Evolutionary conservation across 2,888 invertebrate species (phyloP), one percentile per base, ranked within the genome.

Genomic region (Drepana falcataria): DNA sequence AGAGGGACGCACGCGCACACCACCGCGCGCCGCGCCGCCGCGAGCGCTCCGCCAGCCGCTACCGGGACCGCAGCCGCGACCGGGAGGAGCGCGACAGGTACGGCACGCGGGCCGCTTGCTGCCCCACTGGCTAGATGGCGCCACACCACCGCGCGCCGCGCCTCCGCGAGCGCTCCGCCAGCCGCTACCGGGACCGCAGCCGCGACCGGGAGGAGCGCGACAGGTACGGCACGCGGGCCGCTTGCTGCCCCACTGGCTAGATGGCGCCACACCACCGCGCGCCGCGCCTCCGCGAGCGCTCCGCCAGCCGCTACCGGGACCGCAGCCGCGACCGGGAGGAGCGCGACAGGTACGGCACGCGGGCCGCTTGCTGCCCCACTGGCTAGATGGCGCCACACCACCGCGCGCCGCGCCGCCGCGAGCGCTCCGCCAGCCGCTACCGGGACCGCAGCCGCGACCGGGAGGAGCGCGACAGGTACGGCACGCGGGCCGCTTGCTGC

Each of bases 51-150:
- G 81, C 87, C 59, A 77, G 78, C 59, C 73, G 89, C 2, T 88
- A 89, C 78, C 73, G 91, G 35, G 90, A 90, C 59, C 70, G 90
- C 53, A 83, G 83, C 59, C 81, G 90, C 35, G 91, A 91, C 52
- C 63, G 91, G 2, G 91, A 91, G 48, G 91, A 91, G 6, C 60
- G 91, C 0, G 91, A 91, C 71, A 77, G 91, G 91, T 89, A 41
- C 58, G 59, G 47, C 21, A 21, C 21, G 21, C 21, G 21, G 21
- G 21, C 21, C 21, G 21, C 21, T 21, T 21, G 21, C 21, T 21
- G 21, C 21, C 21, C 21, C 21, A 21, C 21, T 21, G 21, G 21
- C 21, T 21, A 21, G 21, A 21, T 21, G 21, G 21, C 21, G 21
- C 21, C 77, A 35, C 79, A 87, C 60, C 89, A 87, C 72, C 79